Base-by-base conservation (phyloP, 2,888 invertebrate genomes). In the Folsomia candida region DNA sequence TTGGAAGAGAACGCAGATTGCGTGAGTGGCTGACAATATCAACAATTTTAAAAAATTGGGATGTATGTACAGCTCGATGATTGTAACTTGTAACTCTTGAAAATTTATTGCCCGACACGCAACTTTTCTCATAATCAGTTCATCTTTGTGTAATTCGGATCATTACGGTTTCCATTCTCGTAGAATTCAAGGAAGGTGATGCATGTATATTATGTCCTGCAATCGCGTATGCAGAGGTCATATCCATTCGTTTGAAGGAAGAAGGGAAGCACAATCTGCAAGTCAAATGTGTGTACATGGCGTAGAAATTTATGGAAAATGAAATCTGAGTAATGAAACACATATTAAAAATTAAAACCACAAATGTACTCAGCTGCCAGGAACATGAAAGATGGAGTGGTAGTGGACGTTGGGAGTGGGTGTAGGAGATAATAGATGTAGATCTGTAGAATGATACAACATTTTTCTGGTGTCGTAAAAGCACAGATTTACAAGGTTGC, bases 391-490 rank as follows among this genome's bases (percentile, higher is more conserved):
- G 37, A 37, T 37, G 37, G 14, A 37, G 37, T 37, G 37, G 37
- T 9, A 37, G 37, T 37, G 14, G 37, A 9, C 37, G 37, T 37
- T 4, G 37, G 54, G 18, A 54, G 54, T 54, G 54, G 54, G 54
- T 54, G 54, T 54, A 22, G 54, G 54, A 54, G 54, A 54, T 54
- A 54, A 54, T 54, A 22, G 54, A 54, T 54, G 54, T 54, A 54
- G 54, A 54, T 54, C 54, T 54, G 37, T 54, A 18, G 25, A 25
- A 65, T 65, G 65, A 65, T 51, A 65, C 18, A 4, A 51, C 65
- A 54, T 18, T 54, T 65, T 65, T 54, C 57, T 25, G 28, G 65
- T 65, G 54, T 20, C 27, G 57, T 54, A 65, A 65, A 57, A 20
- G 54, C 27, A 27, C 26, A 51, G 22, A 62, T n/a, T 51, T 47